These are phyloP conservation scores for Ormyrus rosae DNA, from an alignment of 2,888 invertebrate genomes.

Conservation along the genomic window DNA sequence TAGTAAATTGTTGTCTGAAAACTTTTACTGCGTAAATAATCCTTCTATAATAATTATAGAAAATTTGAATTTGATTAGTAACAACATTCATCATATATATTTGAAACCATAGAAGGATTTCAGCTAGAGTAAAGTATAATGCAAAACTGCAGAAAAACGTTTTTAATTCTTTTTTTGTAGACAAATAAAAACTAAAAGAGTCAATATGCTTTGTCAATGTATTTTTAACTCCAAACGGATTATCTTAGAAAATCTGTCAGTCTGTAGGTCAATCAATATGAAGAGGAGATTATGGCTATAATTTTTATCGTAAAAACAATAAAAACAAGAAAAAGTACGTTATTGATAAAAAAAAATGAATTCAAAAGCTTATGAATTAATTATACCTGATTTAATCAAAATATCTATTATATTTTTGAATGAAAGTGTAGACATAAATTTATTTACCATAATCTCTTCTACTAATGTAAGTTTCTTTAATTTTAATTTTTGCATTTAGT, in stretches of 20 bases:
- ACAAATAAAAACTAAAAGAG: constrained; percentile 11
- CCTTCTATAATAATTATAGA: too few relatives aligned
- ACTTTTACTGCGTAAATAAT: background rate
- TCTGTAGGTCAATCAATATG: constrained; percentile 30
- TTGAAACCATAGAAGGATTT: too few relatives aligned
- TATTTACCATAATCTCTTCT: constrained; percentile 25
- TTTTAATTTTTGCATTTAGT: constrained; percentile 10
- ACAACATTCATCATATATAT: too few relatives aligned
- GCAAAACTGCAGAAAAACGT: too few relatives aligned
- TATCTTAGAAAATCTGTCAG: constrained; percentile 33
- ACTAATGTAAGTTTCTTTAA: background rate
- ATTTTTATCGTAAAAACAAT: constrained; percentile 11
- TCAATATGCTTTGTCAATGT: constrained; percentile 20
- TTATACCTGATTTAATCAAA: too few relatives aligned
- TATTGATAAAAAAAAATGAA: too few relatives aligned
- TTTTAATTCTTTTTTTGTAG: background rate
- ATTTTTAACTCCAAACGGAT: constrained; percentile 14
- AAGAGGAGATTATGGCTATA: constrained; percentile 27
- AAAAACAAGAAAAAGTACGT: background rate
- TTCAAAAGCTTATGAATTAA: too few relatives aligned
- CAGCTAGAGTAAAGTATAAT: too few relatives aligned
- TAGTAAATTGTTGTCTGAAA: background rate
- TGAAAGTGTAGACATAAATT: background rate
- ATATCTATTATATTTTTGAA: too few relatives aligned
- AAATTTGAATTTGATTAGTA: too few relatives aligned